Evolutionary conservation across 2,888 invertebrate genomes (phyloP).

Genomic region (Parnassius smintheus): DNA sequence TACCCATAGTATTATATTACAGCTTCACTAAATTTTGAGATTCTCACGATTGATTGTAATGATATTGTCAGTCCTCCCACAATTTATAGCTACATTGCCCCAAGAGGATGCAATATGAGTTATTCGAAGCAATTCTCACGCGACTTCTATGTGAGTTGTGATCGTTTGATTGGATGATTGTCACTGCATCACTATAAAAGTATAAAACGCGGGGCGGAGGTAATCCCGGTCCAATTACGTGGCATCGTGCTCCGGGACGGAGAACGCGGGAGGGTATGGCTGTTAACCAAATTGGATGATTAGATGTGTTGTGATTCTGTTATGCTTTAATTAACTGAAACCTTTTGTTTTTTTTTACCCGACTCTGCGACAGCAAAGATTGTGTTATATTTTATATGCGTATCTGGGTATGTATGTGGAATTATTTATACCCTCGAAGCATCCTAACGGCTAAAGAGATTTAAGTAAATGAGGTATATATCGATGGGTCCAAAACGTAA

Average conservation of each 20-base stretch:
- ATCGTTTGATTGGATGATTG: conserved; percentile 46
- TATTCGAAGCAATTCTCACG: conserved; percentile 57
- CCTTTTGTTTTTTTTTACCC: no score
- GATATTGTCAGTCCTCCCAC: background rate
- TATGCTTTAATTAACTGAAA: background rate
- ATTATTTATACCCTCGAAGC: no score
- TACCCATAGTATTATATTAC: no score
- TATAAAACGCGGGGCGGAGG: conserved; percentile 11
- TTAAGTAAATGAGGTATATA: no score
- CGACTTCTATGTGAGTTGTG: conserved; percentile 49
- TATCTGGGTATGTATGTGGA: no score
- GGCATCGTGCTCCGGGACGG: background rate
- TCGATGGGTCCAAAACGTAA: no score
- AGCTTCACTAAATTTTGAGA: background rate
- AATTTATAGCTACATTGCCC: conserved; percentile 41
- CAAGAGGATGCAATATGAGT: conserved; percentile 49
- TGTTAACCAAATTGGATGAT: conserved; percentile 17
- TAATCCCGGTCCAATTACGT: conserved; percentile 19
- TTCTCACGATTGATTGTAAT: background rate
- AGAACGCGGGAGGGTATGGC: conserved; percentile 1
- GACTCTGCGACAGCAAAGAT: no score
- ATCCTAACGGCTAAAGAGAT: no score
- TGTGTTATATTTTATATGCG: no score
- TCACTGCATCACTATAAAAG: conserved; percentile 33
- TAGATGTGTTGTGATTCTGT: conserved; percentile 4